Percentiles rank a stretch among this genome's conserved stretches.
Evolutionary conservation across 2,888 invertebrate species (phyloP).

Genomic region (Leptogaster cylindrica): DNA sequence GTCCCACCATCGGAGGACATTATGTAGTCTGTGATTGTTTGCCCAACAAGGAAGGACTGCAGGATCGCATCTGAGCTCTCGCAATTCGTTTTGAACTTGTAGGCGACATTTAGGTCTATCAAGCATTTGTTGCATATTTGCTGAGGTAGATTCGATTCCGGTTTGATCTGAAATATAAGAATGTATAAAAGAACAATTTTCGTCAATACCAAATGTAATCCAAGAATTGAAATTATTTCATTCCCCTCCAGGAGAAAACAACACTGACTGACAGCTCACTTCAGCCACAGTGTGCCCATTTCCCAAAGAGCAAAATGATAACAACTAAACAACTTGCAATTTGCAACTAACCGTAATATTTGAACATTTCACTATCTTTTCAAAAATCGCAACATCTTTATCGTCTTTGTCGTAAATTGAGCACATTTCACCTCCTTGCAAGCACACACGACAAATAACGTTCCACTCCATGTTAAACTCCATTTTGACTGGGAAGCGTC

Average conservation of each 20-base stretch:
- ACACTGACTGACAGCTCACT: conserved; percentile 10
- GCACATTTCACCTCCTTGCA: conserved; percentile 47
- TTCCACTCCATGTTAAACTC: conserved; percentile 45
- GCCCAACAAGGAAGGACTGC: conserved; percentile 41
- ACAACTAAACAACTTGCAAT: neutral
- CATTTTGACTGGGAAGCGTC: no score
- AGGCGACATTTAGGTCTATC: conserved; percentile 46
- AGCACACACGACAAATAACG: conserved; percentile 47
- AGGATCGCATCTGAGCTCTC: conserved; percentile 49
- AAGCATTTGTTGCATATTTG: conserved; percentile 49
- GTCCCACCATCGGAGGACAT: conserved; percentile 36
- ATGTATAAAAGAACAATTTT: no score
- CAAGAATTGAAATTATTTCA: neutral
- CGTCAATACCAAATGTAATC: neutral
- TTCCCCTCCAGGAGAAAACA: neutral
- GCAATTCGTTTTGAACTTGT: conserved; percentile 48
- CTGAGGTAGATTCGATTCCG: conserved; percentile 47
- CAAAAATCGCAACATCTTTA: conserved; percentile 35
- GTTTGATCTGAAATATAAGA: conserved; percentile 21
- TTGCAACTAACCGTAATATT: conserved; percentile 42
- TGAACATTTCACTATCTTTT: conserved; percentile 47
- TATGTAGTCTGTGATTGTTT: conserved; percentile 7
- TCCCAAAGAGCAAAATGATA: neutral
- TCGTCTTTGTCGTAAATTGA: conserved; percentile 47
- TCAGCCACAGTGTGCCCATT: conserved; percentile 16